Evolutionary conservation across 2,797 vertebrate species (phyloP).

Genomic region (Eidolon dupreanum): DNA sequence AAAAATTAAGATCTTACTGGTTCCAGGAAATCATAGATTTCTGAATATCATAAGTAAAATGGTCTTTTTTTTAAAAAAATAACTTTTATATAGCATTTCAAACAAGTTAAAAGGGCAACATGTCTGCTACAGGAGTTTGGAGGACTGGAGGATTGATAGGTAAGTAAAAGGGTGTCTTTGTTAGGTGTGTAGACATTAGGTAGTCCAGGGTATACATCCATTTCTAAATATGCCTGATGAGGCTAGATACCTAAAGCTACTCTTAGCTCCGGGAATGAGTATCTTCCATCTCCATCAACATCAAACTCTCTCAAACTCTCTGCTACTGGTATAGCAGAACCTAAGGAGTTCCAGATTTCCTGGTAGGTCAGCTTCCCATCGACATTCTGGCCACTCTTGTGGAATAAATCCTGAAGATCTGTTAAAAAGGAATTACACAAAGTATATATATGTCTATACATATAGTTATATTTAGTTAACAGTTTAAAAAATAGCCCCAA

Average conservation of each 20-base stretch:
- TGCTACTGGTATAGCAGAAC: constrained; percentile 70
- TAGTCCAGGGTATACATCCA: constrained; percentile 59
- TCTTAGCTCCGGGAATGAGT: constrained; percentile 85
- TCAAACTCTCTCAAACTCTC: constrained; percentile 83
- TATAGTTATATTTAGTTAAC: constrained; percentile 44
- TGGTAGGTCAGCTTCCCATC: constrained; percentile 83
- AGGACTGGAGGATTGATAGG: constrained; percentile 73
- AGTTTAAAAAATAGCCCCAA: constrained; percentile 38
- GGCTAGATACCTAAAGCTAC: constrained; percentile 83
- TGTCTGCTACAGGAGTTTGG: constrained; percentile 78
- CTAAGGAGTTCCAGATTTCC: constrained; percentile 82
- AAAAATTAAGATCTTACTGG: constrained; percentile 74
- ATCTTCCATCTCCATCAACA: constrained; percentile 84
- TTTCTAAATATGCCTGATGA: constrained; percentile 63
- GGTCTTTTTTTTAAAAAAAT: constrained; percentile 74
- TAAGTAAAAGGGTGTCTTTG: constrained; percentile 73
- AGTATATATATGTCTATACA: neutral
- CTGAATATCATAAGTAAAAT: constrained; percentile 72
- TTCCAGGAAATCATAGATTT: constrained; percentile 78
- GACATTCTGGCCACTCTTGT: constrained; percentile 66
- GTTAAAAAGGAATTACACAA: constrained; percentile 71
- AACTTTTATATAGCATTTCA: constrained; percentile 77
- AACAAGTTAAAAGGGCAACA: constrained; percentile 77
- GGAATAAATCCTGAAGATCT: constrained; percentile 87
- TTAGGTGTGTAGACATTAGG: constrained; percentile 74